Percentiles rank a stretch among this genome's conserved stretches.
These are phyloP conservation scores for Penaeus chinensis DNA, from an alignment of 1,140 invertebrate species.

Conservation along the genomic window DNA sequence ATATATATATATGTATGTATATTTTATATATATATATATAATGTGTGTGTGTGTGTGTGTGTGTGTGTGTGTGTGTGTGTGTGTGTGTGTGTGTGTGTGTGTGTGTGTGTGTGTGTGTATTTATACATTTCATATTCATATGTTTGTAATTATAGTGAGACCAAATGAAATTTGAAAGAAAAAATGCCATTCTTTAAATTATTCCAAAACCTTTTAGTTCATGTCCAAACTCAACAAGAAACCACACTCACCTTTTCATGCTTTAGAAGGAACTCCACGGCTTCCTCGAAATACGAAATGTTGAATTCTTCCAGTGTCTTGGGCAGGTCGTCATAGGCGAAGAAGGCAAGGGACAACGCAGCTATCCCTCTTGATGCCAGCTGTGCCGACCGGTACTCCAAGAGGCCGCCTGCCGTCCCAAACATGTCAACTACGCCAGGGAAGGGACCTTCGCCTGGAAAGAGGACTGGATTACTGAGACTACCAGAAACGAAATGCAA, in stretches of 20 bases:
- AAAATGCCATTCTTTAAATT: too few species aligned
- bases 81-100: too few species aligned
- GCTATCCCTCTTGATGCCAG: slow-evolving; percentile 57
- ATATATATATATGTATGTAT: too few species aligned
- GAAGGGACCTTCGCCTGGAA: slow-evolving; percentile 59
- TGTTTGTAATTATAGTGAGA: too few species aligned
- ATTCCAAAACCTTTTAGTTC: too few species aligned
- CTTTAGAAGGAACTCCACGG: slow-evolving; percentile 47
- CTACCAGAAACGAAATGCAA: not conserved
- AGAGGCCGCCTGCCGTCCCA: slow-evolving; percentile 50
- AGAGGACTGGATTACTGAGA: not conserved
- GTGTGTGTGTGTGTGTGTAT: too few species aligned
- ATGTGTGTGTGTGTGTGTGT: too few species aligned
- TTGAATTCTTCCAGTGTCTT: slow-evolving; percentile 34
- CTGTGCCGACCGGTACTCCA: slow-evolving; percentile 56
- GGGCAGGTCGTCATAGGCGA: slow-evolving; percentile 58
- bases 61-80: too few species aligned
- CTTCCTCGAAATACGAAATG: slow-evolving; percentile 58
- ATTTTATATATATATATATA: too few species aligned
- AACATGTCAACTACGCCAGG: slow-evolving; percentile 61
- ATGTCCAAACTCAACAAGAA: too few species aligned
- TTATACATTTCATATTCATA: too few species aligned
- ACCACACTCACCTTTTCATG: slow-evolving; percentile 44
- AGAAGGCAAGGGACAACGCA: slow-evolving; percentile 53
- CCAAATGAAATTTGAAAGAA: too few species aligned